These are phyloP conservation scores for Gymnocephalus cernua DNA, from an alignment of 2,113 vertebrate genomes.

Conservation along the genomic window DNA sequence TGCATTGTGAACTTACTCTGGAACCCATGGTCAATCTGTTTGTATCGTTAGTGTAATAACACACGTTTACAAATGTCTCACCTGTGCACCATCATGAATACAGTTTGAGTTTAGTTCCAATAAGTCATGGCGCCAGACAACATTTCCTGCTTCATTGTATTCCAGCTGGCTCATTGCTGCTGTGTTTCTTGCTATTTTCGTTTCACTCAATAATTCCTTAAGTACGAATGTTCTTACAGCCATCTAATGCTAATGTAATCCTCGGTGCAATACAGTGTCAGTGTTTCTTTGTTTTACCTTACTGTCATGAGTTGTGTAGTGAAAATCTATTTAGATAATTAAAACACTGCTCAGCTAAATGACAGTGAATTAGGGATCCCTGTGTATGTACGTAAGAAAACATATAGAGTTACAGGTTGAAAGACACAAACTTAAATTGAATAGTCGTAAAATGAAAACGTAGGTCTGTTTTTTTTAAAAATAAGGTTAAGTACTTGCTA, in stretches of 20 bases:
- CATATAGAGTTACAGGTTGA: not conserved
- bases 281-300: not conserved
- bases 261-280: not conserved
- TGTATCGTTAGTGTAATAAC: conserved; percentile 12
- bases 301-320: not conserved
- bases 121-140: conserved; percentile 35
- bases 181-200: not conserved
- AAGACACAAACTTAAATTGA: conserved; percentile 1
- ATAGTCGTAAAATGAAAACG: conserved; percentile 29
- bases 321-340: not conserved
- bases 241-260: conserved; percentile 25
- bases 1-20: conserved; percentile 24
- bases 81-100: not conserved
- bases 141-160: conserved; percentile 32
- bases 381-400: not conserved
- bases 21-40: not conserved
- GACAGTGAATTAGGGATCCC: not conserved
- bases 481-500: conserved; percentile 28
- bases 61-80: conserved; percentile 18
- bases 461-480: conserved; percentile 33
- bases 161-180: conserved; percentile 48
- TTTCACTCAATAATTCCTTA: conserved; percentile 20
- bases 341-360: not conserved
- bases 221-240: not conserved
- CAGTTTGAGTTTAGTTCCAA: conserved; percentile 10